phyloP scores from a whole-genome alignment of 2,797 vertebrate species.

The Urophycis tenuis region DNA sequence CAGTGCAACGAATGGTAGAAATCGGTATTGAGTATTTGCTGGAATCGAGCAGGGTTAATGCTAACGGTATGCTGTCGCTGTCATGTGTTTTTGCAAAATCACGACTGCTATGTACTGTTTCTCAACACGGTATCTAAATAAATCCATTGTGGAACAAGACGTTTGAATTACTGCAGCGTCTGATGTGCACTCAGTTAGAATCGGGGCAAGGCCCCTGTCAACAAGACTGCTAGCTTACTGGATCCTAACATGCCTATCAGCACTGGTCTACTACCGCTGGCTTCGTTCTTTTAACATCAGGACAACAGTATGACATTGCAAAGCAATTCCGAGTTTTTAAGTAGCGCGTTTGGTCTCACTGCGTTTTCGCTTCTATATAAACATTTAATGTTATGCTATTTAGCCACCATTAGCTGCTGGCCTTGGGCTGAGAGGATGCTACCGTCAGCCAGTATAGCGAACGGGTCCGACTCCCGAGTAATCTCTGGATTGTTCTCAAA shows the following conservation, averaged over 20 bases:
- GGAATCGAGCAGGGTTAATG: neutral
- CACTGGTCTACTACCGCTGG: neutral
- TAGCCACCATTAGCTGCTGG: conserved; percentile 22
- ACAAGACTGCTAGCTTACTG: neutral
- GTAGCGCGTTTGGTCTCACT: neutral
- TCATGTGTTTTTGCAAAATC: neutral
- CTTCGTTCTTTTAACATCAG: neutral
- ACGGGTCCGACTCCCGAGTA: neutral
- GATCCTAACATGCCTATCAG: neutral
- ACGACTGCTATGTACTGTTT: neutral
- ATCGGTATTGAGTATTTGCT: conserved; percentile 9
- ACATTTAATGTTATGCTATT: neutral
- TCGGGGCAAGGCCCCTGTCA: conserved; percentile 2
- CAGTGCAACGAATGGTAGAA: conserved; percentile 28
- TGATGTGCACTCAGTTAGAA: neutral
- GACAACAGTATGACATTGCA: neutral
- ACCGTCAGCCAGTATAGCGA: conserved; percentile 13
- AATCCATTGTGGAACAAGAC: neutral
- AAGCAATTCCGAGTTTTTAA: neutral
- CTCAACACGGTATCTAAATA: neutral
- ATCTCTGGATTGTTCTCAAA: conserved; percentile 16
- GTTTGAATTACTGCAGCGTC: neutral
- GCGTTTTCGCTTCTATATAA: neutral
- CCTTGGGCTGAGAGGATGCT: conserved; percentile 30
- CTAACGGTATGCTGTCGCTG: neutral